These are phyloP conservation scores for Xiphophorus birchmanni DNA, from an alignment of 2,797 vertebrate genomes.

Conservation along the genomic window DNA sequence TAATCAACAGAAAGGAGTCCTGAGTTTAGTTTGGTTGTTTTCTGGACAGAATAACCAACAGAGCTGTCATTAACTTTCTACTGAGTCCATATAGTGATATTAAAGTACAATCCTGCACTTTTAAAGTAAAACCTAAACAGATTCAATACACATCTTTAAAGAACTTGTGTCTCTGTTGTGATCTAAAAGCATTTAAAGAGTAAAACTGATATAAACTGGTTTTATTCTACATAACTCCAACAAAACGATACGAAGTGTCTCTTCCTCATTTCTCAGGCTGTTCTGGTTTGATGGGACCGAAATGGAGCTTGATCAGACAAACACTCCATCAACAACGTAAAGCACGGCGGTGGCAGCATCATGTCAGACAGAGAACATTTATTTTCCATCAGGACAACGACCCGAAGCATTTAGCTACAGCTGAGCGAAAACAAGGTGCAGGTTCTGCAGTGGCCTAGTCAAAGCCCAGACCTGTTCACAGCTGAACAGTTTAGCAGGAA, in stretches of 20 bases:
- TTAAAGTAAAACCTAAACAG: background rate
- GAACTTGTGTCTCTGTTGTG: too few species aligned
- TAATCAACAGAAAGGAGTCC: background rate
- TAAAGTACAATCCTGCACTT: too few species aligned
- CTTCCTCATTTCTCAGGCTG: constrained; percentile 24
- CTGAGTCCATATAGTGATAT: too few species aligned
- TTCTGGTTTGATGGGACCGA: background rate
- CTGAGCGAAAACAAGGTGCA: background rate
- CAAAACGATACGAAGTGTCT: constrained; percentile 3
- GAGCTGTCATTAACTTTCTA: background rate
- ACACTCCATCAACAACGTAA: background rate
- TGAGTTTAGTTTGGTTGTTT: background rate
- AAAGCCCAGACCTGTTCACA: background rate
- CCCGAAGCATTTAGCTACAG: background rate
- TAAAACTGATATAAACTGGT: background rate
- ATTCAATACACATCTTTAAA: too few species aligned
- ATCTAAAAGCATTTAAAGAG: too few species aligned
- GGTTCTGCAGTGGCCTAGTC: background rate
- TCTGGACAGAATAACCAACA: background rate
- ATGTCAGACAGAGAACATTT: background rate
- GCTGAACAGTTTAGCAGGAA: background rate
- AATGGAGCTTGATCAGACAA: background rate
- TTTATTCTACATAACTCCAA: constrained; percentile 19
- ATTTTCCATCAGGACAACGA: background rate
- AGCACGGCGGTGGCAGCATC: background rate